These are phyloP conservation scores for Lasioglossum oenotherae DNA, from an alignment of 2,888 invertebrate species.

Conservation along the genomic window DNA sequence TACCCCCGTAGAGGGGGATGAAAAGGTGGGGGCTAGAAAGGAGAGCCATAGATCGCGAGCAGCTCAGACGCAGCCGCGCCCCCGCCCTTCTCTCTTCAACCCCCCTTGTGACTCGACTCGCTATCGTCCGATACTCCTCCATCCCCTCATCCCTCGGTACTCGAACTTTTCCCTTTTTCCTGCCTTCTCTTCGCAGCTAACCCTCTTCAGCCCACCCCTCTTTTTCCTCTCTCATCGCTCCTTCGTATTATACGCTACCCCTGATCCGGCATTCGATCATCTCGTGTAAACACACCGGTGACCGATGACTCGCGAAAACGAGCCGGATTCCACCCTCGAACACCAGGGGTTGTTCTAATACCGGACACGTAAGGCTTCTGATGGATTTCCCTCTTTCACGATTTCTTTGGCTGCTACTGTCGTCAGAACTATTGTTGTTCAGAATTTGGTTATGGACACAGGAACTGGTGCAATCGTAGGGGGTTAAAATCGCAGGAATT, in stretches of 20 bases:
- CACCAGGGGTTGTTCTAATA: background rate
- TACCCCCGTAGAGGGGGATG: constrained; percentile 62
- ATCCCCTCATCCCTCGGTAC: constrained; percentile 51
- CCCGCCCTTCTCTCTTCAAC: constrained; percentile 67
- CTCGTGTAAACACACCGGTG: constrained; percentile 77
- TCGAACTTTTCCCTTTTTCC: constrained; percentile 54
- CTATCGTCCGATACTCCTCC: constrained; percentile 73
- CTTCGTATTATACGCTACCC: constrained; percentile 55
- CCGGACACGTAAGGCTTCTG: background rate
- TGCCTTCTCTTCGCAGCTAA: background rate
- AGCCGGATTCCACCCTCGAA: constrained; percentile 23
- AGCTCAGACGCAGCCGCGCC: constrained; percentile 82
- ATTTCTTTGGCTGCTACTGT: background rate
- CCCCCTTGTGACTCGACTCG: constrained; percentile 56
- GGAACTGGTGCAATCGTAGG: background rate
- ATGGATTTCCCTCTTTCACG: background rate
- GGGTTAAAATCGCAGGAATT: background rate
- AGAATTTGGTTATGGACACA: background rate
- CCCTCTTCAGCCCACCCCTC: constrained; percentile 17
- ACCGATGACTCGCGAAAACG: constrained; percentile 60
- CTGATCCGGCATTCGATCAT: constrained; percentile 76
- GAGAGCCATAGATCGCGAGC: constrained; percentile 80
- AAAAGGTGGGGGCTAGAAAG: constrained; percentile 66
- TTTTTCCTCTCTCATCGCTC: constrained; percentile 29
- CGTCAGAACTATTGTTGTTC: background rate